Base-by-base conservation (phyloP, 1,140 invertebrate species). In the Stratiolaelaps scimitus region DNA sequence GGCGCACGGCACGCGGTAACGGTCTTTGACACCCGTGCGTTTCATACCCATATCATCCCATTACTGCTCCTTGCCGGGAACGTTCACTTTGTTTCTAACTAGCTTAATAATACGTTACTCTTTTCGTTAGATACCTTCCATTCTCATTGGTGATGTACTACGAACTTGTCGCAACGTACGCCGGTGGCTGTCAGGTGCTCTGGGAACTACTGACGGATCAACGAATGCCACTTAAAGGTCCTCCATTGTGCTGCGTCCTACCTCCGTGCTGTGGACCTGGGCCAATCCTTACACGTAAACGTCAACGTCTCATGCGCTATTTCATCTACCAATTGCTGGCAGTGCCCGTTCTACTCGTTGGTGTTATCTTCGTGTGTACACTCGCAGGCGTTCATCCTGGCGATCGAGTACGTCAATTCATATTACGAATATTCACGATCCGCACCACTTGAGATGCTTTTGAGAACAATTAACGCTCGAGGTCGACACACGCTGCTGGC, bases 141-240 rank as follows among this genome's bases (percentile, higher is more conserved):
- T 60, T 60, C 53, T 60, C 53, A 34, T 34, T 60, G 53, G 53
- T 60, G 53, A 60, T 60, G 53, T 60, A 60, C 53, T 60, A 60
- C 23, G 53, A 60, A 23, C 53, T 60, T 1, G 53, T 60, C 13
- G 53, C 53, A 6, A 34, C 53, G 23, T 60, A 60, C 23, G 26
- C 53, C 20, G 53, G 53, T n/a, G 53, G 53, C 26, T 60, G 53
- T 34, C 53, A 60, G 26, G 53, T 60, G 53, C 53, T 60, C 26
- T 60, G 53, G 53, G 53, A 60, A 60, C 53, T 60, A 15, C 53
- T 60, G 20, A 23, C 53, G 15, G 53, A 60, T 23, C 53, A 60
- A 60, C 53, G 53, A 13, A 60, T 60, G 53, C 53, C 53, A 17
- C 53, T 60, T 34, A 60, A 60, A 60, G 53, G 53, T 23, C 53